Base-by-base conservation (phyloP, 2,888 invertebrate genomes). In the Thymelicus lineola region DNA sequence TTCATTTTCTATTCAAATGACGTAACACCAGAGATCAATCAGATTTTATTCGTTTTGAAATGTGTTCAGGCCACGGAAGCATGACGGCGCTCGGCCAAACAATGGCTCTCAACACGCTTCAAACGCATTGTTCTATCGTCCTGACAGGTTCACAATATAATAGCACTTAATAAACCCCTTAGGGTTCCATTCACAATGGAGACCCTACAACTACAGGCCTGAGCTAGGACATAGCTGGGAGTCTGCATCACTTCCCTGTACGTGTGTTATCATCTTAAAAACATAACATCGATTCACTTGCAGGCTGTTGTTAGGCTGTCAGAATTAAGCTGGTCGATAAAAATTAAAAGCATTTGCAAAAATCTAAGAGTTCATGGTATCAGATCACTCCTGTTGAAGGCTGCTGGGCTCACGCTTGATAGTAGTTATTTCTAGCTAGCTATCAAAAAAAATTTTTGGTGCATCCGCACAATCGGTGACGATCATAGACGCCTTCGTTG, bases 141-240 rank as follows among this genome's bases (percentile, higher is more conserved):
- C 61, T 46, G 28, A 12, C 69, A 42, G n/a, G 28, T 42, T 45
- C 57, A 58, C 69, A 48, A 63, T 69, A 46, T 58, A 28, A 48
- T 45, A 38, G 63, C 58, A 63, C 69, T 58, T 69, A 58, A 69
- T 69, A 58, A 63, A 62, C 48, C 62, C 69, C 57, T 69, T 5
- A 20, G 48, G 58, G n/a, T 17, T 36, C 57, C 45, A 20, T 48
- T 15, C 48, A 69, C 38, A 59, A 45, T 45, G 48, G 7, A 50
- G 7, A 50, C 48, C 48, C 48, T 50, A 50, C 6, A 7, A 15
- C 48, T 12, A 42, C 42, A 42, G 1, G 38, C 38, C 38, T 1
- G 7, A 38, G 38, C 46, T 53, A 46, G 17, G 9, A 48, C 17
- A 36, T 15, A 9, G 6, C 15, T 20, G 1, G 28, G 28, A 28